Evolutionary conservation across 92 coral and sea anemone species (phyloP).

Genomic region (Bergia puertoricense): DNA sequence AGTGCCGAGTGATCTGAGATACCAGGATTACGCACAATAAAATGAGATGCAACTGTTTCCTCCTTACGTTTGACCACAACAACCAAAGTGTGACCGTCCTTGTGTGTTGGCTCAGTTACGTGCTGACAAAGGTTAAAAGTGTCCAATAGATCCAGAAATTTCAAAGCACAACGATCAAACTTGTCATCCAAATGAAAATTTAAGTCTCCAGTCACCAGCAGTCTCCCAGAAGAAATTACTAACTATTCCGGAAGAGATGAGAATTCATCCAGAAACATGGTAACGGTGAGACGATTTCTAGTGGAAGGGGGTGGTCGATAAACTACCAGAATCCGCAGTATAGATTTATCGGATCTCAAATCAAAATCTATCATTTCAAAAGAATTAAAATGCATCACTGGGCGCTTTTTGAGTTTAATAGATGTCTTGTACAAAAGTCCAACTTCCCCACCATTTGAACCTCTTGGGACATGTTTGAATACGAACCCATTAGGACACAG

Average conservation of each 20-base stretch:
- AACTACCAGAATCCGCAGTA: slow-evolving; percentile 19
- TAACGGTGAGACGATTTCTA: background rate
- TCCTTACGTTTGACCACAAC: background rate
- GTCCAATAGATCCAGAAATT: slow-evolving; percentile 18
- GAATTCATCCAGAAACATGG: slow-evolving; percentile 15
- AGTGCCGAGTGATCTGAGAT: slow-evolving; percentile 13
- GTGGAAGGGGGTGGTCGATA: slow-evolving; percentile 25
- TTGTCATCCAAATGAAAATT: slow-evolving; percentile 6
- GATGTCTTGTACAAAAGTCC: background rate
- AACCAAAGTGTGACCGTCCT: slow-evolving; percentile 2
- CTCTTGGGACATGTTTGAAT: background rate
- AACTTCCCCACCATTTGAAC: background rate
- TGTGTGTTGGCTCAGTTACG: slow-evolving; percentile 15
- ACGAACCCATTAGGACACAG: background rate
- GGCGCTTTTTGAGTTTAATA: background rate
- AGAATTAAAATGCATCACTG: background rate
- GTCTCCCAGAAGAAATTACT: slow-evolving; percentile 13
- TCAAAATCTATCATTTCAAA: slow-evolving; percentile 19
- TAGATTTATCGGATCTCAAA: background rate
- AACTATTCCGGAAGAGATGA: background rate
- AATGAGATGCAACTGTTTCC: background rate
- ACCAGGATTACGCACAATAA: slow-evolving; percentile 4
- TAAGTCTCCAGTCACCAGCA: slow-evolving; percentile 13
- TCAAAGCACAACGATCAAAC: background rate
- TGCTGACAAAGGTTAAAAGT: slow-evolving; percentile 8